phyloP scores from a whole-genome alignment of 2,113 vertebrate species.

The Papio anubis region DNA sequence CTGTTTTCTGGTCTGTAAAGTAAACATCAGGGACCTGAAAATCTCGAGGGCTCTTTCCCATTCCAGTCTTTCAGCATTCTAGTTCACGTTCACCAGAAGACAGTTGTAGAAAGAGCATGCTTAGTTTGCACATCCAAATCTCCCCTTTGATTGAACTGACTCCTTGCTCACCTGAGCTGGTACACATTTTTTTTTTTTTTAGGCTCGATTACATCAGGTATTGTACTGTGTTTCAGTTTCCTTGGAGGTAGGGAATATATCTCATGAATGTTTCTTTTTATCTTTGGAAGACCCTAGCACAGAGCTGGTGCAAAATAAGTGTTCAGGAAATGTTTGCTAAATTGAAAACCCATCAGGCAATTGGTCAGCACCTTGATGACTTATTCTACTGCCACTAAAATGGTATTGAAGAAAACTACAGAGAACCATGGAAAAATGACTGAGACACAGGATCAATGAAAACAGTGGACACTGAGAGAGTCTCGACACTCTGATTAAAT shows the following conservation, averaged over 20 bases:
- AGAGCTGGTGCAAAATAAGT: not conserved
- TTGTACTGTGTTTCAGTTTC: not conserved
- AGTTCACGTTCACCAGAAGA: not conserved
- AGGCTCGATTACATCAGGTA: not conserved
- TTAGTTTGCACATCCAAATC: not conserved
- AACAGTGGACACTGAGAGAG: not conserved
- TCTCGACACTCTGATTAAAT: not conserved
- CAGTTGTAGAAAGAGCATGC: not conserved
- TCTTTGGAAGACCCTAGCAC: not conserved
- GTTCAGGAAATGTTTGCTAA: not conserved
- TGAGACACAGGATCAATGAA: rapidly evolving
- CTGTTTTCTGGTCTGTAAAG: not conserved
- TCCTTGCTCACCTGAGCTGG: not conserved
- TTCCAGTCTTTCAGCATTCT: not conserved
- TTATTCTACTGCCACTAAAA: not conserved
- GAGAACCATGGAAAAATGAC: not conserved
- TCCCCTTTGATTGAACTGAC: not conserved
- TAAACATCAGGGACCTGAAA: not conserved
- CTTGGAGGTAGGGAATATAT: not conserved
- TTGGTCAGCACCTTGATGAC: too few species aligned
- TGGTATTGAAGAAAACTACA: not conserved
- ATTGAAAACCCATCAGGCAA: not conserved
- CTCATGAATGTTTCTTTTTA: not conserved
- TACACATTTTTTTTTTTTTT: too few species aligned
- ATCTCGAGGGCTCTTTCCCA: rapidly evolving